phyloP scores from a whole-genome alignment of 2,113 vertebrate species.

The Aegotheles bennettii region DNA sequence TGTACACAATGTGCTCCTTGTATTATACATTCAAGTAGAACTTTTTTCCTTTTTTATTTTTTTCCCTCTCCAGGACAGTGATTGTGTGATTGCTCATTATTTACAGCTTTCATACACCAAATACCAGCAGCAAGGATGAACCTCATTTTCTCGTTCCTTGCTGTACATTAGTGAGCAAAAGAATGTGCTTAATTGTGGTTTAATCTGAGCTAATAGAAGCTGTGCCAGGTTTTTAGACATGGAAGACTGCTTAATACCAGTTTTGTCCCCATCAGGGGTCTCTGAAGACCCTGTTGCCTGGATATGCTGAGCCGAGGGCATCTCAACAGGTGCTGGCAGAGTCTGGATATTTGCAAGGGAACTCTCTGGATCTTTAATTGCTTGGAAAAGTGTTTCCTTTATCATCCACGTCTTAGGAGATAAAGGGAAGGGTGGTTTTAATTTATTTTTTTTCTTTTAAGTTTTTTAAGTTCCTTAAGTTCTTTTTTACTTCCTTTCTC shows the following conservation, averaged over 20 bases:
- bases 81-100: neutral
- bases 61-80: neutral
- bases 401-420: neutral
- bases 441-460: too few species aligned
- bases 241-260: slow-evolving; percentile 62
- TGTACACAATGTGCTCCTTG: neutral
- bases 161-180: slow-evolving; percentile 18
- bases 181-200: slow-evolving; percentile 53
- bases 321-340: neutral
- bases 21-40: neutral
- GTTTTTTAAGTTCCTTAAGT: neutral
- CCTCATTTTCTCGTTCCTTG: neutral
- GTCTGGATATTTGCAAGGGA: neutral
- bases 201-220: slow-evolving; percentile 39
- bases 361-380: slow-evolving; percentile 5
- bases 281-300: slow-evolving; percentile 54
- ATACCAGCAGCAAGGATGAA: neutral
- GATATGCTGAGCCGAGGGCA: slow-evolving; percentile 19
- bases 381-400: slow-evolving; percentile 11
- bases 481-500: neutral
- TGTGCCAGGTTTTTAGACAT: slow-evolving; percentile 64
- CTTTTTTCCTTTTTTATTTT: neutral
- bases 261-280: slow-evolving; percentile 44
- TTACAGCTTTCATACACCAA: slow-evolving; percentile 2
- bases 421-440: neutral